Conservation (phyloP, 2,888 invertebrate species). For the Synanthedon andrenaeformis region DNA sequence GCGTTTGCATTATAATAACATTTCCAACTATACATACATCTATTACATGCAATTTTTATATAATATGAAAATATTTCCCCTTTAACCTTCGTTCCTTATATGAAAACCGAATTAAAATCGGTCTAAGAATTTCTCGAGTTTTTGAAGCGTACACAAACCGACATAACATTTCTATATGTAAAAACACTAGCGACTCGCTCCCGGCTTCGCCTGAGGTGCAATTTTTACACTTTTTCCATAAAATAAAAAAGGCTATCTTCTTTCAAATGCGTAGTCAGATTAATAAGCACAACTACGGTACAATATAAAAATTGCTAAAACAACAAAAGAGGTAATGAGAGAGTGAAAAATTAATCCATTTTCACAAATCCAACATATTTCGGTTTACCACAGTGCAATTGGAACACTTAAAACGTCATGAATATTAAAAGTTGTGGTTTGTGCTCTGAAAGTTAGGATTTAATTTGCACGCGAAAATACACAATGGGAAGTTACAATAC, state of each 20-base stretch:
- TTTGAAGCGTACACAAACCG: too few species aligned
- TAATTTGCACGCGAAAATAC: neutral
- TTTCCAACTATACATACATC: neutral
- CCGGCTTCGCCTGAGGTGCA: too few species aligned
- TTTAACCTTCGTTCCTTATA: too few species aligned
- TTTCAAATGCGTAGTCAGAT: too few species aligned
- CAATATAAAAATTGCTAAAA: neutral
- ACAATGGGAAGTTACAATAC: too few species aligned
- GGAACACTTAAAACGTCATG: neutral
- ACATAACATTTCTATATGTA: too few species aligned
- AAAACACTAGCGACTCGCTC: too few species aligned
- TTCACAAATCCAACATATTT: neutral
- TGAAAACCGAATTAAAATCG: too few species aligned
- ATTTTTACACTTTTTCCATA: neutral
- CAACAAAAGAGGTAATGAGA: too few species aligned
- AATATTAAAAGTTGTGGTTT: neutral
- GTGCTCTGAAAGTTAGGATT: neutral
- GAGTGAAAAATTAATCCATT: neutral
- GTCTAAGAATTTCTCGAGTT: too few species aligned
- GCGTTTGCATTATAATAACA: neutral
- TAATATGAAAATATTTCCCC: neutral
- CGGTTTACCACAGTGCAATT: neutral
- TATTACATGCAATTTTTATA: conserved; percentile 8
- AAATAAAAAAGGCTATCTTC: neutral
- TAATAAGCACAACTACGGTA: neutral